Percentiles rank a stretch among this genome's conserved stretches.
These are phyloP conservation scores for Dinothrombium tinctorium DNA, from an alignment of 1,140 invertebrate genomes.

Conservation along the genomic window DNA sequence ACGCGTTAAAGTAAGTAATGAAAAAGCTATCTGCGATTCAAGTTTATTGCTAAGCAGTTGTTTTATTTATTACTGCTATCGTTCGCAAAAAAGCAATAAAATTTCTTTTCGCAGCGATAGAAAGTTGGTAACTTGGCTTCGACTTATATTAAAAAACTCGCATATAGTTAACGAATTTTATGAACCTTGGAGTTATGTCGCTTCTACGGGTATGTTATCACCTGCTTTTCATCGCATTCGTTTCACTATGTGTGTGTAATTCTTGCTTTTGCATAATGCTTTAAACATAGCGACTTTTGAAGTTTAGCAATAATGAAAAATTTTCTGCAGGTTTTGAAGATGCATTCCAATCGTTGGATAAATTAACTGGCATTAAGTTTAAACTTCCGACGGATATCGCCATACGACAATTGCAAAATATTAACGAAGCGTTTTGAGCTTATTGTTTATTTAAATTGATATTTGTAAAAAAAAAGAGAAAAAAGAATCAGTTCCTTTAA, in stretches of 20 bases:
- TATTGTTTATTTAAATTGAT: too few relatives aligned
- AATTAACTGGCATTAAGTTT: constrained; percentile 59
- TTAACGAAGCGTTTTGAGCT: constrained; percentile 92
- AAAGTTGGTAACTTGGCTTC: constrained; percentile 74
- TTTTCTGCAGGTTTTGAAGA: constrained; percentile 98
- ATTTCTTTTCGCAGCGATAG: constrained; percentile 49
- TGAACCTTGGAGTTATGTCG: constrained; percentile 78
- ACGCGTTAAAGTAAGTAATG: constrained; percentile 63
- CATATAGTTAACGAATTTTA: constrained; percentile 71
- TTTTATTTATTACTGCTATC: too few relatives aligned
- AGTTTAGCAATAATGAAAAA: too few relatives aligned
- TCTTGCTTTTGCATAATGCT: too few relatives aligned
- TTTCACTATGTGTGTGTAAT: too few relatives aligned
- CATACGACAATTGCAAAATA: constrained; percentile 83
- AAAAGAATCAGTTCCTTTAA: too few relatives aligned
- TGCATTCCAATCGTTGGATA: constrained; percentile 64
- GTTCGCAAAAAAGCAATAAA: too few relatives aligned
- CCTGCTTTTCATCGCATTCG: too few relatives aligned
- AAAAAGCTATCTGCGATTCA: constrained; percentile 2
- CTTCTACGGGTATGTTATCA: too few relatives aligned
- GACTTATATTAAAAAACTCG: constrained; percentile 68
- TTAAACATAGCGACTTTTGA: too few relatives aligned
- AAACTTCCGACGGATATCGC: constrained; percentile 84
- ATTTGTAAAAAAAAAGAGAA: too few relatives aligned
- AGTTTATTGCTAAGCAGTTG: constrained; percentile 4